Evolutionary conservation across 2,113 vertebrate species (phyloP).

Genomic region (Proteles cristata): DNA sequence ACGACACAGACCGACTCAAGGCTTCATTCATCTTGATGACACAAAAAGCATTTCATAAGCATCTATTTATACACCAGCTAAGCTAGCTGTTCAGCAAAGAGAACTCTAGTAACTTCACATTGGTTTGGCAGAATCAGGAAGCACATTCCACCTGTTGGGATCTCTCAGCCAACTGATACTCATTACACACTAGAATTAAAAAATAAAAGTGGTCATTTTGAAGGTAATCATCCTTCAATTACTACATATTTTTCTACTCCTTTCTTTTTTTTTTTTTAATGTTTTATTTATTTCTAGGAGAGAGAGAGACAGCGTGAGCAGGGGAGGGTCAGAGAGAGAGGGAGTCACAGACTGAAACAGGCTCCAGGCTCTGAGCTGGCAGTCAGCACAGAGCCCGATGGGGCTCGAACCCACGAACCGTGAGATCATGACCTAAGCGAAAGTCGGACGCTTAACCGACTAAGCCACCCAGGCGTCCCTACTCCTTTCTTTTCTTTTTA

Average conservation of each 20-base stretch:
- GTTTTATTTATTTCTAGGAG: too few species aligned
- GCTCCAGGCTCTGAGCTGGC: too few species aligned
- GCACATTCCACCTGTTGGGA: background rate
- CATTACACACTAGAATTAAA: background rate
- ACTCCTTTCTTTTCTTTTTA: too few species aligned
- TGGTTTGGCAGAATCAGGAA: background rate
- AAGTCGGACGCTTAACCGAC: too few species aligned
- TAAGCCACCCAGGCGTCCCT: too few species aligned
- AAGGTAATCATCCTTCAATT: background rate
- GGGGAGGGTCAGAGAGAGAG: too few species aligned
- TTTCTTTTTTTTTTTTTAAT: background rate
- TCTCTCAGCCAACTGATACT: background rate
- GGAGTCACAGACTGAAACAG: too few species aligned
- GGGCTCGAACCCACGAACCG: too few species aligned
- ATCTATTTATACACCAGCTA: background rate
- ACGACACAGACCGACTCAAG: background rate
- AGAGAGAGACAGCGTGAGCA: too few species aligned
- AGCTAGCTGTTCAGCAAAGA: background rate
- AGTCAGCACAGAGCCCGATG: too few species aligned
- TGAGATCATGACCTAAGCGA: too few species aligned
- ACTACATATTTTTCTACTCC: background rate
- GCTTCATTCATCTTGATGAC: background rate
- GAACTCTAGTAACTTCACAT: background rate
- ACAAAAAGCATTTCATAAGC: conserved; percentile 1
- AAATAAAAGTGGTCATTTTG: background rate